A percentile compares a stretch with the other conserved stretches of the same genome.
Conservation (phyloP, 1,140 invertebrate genomes). For the Lucilia cuprina region DNA sequence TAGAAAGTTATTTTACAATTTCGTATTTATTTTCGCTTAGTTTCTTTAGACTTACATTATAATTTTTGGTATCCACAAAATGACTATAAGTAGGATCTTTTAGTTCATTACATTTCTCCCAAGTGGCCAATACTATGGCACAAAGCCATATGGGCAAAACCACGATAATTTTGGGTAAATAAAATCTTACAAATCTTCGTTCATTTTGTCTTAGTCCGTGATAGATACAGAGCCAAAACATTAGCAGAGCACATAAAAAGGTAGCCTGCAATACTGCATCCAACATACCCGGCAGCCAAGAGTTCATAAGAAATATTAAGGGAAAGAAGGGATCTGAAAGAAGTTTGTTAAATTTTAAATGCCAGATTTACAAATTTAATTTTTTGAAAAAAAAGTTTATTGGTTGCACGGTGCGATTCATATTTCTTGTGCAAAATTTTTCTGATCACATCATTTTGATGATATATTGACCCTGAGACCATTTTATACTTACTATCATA, state of each 20-base stretch:
- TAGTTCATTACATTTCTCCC: constrained; percentile 89
- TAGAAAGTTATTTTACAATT: not conserved
- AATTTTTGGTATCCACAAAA: constrained; percentile 84
- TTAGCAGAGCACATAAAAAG: constrained; percentile 84
- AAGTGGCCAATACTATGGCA: constrained; percentile 83
- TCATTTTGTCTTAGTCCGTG: constrained; percentile 95
- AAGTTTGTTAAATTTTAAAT: no score
- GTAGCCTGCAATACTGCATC: constrained; percentile 90
- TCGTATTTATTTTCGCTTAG: no score
- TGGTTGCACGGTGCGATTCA: no score
- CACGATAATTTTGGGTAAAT: constrained; percentile 88
- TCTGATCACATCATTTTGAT: no score
- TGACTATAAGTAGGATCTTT: constrained; percentile 94
- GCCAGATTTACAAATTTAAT: no score
- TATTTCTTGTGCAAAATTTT: no score
- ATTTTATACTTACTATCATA: constrained; percentile 81
- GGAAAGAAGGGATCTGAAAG: constrained; percentile 91
- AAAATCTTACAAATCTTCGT: constrained; percentile 83
- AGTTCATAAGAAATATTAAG: constrained; percentile 86
- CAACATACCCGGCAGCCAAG: constrained; percentile 88
- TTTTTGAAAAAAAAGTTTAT: constrained; percentile 7
- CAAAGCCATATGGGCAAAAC: constrained; percentile 89
- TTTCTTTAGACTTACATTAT: constrained; percentile 73
- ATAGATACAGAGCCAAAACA: constrained; percentile 90
- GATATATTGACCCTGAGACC: no score